Percentiles rank a stretch among this genome's conserved stretches.
Conservation (phyloP, 2,797 vertebrate species). For the Gallirallus australis region DNA sequence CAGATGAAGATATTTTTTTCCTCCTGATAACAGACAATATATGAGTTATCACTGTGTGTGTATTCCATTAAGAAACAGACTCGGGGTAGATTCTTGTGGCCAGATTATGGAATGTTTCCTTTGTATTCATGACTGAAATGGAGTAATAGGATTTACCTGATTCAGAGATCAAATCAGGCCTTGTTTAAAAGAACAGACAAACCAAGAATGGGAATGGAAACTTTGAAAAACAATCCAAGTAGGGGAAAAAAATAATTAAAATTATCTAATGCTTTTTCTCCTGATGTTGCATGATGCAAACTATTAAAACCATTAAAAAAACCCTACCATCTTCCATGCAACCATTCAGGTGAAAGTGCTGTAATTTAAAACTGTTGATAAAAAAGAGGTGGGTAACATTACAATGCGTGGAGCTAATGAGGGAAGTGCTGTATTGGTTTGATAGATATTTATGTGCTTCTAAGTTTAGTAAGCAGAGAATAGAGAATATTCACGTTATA, state of each 20-base stretch:
- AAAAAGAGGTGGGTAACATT: background rate
- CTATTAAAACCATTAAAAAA: background rate
- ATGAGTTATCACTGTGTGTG: background rate
- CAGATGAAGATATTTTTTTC: background rate
- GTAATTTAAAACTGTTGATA: background rate
- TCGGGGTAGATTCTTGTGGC: constrained; percentile 4
- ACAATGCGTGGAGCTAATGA: background rate
- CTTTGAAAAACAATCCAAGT: background rate
- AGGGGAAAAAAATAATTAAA: background rate
- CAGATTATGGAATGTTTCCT: constrained; percentile 51
- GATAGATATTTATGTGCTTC: background rate
- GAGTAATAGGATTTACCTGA: constrained; percentile 51
- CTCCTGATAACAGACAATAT: constrained; percentile 34
- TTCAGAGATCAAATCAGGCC: background rate
- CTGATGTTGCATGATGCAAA: background rate
- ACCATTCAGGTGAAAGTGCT: background rate
- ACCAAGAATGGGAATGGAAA: background rate
- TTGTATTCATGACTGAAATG: constrained; percentile 37
- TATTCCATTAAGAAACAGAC: constrained; percentile 35
- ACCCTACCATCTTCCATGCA: background rate
- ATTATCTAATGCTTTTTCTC: background rate
- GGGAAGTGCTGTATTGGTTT: background rate
- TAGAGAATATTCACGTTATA: background rate
- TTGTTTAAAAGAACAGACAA: constrained; percentile 31
- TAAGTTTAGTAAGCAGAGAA: background rate